A percentile compares a stretch with the other conserved stretches of the same genome.
These are phyloP conservation scores for Microcebus ravelobensis DNA, from an alignment of 2,113 vertebrate genomes.

Conservation along the genomic window DNA sequence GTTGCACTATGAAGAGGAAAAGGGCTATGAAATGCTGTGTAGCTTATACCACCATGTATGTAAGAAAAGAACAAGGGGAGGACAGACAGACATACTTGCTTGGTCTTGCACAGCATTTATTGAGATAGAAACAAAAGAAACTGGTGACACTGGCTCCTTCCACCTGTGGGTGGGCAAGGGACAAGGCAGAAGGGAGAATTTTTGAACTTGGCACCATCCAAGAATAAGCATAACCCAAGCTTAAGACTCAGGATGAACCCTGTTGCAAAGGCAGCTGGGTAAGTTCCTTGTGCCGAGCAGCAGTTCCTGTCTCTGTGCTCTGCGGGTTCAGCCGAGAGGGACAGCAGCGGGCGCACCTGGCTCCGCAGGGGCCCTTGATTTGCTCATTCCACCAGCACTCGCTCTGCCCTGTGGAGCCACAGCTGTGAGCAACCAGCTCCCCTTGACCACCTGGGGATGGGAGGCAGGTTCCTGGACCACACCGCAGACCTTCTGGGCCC, in stretches of 20 bases:
- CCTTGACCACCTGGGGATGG: neutral
- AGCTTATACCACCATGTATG: too few species aligned
- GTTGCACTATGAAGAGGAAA: rapidly evolving
- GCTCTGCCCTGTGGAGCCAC: rapidly evolving
- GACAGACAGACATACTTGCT: rapidly evolving
- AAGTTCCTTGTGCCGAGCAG: neutral
- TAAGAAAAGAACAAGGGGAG: neutral
- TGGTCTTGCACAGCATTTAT: neutral
- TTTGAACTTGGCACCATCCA: neutral
- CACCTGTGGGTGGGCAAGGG: neutral
- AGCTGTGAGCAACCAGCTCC: neutral
- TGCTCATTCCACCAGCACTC: rapidly evolving
- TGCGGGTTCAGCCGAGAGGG: neutral
- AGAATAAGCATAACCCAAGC: neutral
- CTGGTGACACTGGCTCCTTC: neutral
- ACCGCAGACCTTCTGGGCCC: neutral
- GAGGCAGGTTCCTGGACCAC: neutral
- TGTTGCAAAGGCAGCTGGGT: neutral
- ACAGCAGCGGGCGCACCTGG: rapidly evolving
- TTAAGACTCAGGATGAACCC: neutral
- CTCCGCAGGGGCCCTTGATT: rapidly evolving
- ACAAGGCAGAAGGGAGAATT: neutral
- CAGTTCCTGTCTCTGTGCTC: neutral
- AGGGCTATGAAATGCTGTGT: rapidly evolving
- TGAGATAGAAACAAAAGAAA: neutral